Evolutionary conservation across 2,113 vertebrate genomes (phyloP).

Genomic region (Sphyrna mokarran): DNA sequence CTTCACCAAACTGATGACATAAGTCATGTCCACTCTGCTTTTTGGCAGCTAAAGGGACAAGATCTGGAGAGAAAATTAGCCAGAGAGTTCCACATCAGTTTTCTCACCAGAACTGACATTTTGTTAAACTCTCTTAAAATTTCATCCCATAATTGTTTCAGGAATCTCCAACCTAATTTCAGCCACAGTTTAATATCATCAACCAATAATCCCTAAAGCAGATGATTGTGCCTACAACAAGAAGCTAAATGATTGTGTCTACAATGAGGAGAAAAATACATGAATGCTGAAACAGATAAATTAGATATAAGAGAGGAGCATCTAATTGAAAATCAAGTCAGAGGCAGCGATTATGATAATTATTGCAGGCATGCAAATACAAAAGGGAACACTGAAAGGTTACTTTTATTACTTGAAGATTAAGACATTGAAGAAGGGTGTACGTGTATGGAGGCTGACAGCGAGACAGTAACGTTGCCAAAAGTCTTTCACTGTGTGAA

Average conservation of each 20-base stretch:
- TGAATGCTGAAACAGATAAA: not conserved
- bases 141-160: too few species aligned
- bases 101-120: too few species aligned
- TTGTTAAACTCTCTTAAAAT: too few species aligned
- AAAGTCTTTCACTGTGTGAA: not conserved
- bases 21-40: too few species aligned
- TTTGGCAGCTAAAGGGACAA: too few species aligned
- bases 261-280: not conserved
- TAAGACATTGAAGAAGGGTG: not conserved
- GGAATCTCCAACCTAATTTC: not conserved
- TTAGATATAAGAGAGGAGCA: not conserved
- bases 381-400: not conserved
- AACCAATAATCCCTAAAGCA: too few species aligned
- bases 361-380: slow-evolving; percentile 37
- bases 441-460: not conserved
- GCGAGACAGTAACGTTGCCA: not conserved
- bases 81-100: too few species aligned
- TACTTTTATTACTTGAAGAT: not conserved
- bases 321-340: slow-evolving; percentile 38
- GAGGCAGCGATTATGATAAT: slow-evolving; percentile 40
- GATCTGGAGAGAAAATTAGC: too few species aligned
- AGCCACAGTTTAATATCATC: not conserved
- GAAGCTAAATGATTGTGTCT: not conserved
- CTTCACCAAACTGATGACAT: too few species aligned
- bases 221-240: too few species aligned